Conservation (phyloP, 2,888 invertebrate species). For the Synergus laeviventris region DNA sequence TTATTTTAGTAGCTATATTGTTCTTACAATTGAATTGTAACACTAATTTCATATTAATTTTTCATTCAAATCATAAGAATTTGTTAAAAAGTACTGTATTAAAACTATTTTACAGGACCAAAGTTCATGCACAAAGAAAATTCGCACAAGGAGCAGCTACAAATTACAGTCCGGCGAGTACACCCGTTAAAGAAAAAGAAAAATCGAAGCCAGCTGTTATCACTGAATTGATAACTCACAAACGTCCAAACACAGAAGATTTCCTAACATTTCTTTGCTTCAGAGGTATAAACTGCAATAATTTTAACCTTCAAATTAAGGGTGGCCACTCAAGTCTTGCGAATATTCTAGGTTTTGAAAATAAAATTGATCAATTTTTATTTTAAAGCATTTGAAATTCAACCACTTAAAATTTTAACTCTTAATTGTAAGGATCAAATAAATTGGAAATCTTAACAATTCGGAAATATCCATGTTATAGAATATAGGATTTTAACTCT, state of each 20-base stretch:
- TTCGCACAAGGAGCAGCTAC: constrained; percentile 88
- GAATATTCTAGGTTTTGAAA: too few species aligned
- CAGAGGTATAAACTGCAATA: constrained; percentile 78
- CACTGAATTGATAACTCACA: constrained; percentile 81
- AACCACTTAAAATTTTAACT: too few species aligned
- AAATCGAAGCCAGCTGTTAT: constrained; percentile 77
- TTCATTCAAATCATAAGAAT: neutral
- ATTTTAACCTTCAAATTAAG: constrained; percentile 9
- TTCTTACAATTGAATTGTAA: neutral
- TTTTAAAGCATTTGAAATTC: too few species aligned
- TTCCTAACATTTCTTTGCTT: constrained; percentile 91
- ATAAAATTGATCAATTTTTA: too few species aligned
- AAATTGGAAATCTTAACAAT: too few species aligned
- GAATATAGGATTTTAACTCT: too few species aligned
- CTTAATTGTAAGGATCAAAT: too few species aligned
- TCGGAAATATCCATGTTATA: too few species aligned
- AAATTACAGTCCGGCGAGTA: constrained; percentile 78
- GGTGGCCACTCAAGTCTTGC: neutral
- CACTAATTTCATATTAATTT: neutral
- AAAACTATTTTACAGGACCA: constrained; percentile 78
- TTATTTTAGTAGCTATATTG: constrained; percentile 2
- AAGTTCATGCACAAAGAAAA: constrained; percentile 91
- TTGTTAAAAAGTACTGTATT: neutral
- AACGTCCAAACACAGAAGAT: constrained; percentile 89
- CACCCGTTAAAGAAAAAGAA: constrained; percentile 81